Conservation (phyloP, 1,140 invertebrate genomes). For the Theocolax elegans region DNA sequence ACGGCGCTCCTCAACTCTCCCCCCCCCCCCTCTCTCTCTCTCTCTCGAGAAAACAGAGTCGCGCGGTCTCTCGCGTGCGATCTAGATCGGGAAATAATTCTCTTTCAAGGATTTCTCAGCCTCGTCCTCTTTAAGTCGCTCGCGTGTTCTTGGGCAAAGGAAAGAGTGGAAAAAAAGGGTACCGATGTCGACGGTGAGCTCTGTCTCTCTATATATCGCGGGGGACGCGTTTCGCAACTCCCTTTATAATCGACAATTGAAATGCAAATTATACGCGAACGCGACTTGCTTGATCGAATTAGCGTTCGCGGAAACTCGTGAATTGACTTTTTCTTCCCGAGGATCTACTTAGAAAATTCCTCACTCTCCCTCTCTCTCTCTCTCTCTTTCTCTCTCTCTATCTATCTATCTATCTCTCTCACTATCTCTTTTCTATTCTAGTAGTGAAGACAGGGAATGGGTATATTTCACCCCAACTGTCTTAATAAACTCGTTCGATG, state of each 20-base stretch:
- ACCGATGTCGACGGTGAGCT: neutral
- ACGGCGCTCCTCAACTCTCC: neutral
- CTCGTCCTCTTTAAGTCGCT: slow-evolving; percentile 50
- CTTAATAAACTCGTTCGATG: too few species aligned
- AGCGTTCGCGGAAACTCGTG: too few species aligned
- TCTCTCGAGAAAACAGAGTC: neutral
- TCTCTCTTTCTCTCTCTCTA: too few species aligned
- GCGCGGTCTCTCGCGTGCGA: too few species aligned
- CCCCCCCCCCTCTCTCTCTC: neutral
- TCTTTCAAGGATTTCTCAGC: slow-evolving; percentile 57
- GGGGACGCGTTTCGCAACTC: slow-evolving; percentile 24
- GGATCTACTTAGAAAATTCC: too few species aligned
- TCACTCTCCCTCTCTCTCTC: too few species aligned
- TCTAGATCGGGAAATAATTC: slow-evolving; percentile 58
- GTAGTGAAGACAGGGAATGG: too few species aligned
- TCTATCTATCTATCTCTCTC: too few species aligned
- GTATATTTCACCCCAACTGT: too few species aligned
- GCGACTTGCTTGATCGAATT: too few species aligned
- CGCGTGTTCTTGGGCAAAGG: neutral
- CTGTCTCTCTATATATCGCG: neutral
- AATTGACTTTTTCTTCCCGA: too few species aligned
- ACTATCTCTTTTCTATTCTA: too few species aligned
- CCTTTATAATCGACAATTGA: slow-evolving; percentile 23
- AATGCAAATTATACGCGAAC: slow-evolving; percentile 17
- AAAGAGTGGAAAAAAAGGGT: slow-evolving; percentile 21